Base-by-base conservation (phyloP, 2,888 invertebrate genomes). In the Scrobipalpa atriplicella region DNA sequence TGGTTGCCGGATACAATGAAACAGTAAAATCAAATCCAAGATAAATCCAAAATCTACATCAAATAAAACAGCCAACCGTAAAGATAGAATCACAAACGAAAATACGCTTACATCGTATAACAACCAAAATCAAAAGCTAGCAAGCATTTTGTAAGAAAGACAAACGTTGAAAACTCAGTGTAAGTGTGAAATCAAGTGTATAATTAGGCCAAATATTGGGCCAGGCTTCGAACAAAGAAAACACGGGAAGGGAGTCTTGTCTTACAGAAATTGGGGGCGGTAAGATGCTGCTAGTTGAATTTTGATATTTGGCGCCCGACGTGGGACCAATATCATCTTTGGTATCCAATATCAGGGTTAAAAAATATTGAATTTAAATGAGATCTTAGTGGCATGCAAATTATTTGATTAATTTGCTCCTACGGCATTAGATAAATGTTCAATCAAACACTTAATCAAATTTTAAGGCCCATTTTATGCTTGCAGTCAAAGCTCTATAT, bases 201-300 rank as follows among this genome's bases (percentile, higher is more conserved):
- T 86, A 87, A 87, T 87, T 86, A 81, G 83, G 72, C 75, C 84
- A 86, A 87, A 87, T 86, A 87, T 87, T 87, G 89, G 85, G 78
- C 76, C 81, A 75, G 80, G 81, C 75, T 82, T 77, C 78, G 75
- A 84, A 86, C 87, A 88, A 87, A 88, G 87, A 87, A 87, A 86
- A 85, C 84, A 85, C 74, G 74, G 54, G 81, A 81, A 81, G 72
- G 78, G 82, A 81, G 83, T 71, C 79, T 76, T 77, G 80, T 85
- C 83, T 85, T 83, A 76, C 78, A 80, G 83, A 77, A 80, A 81
- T 82, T 75, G 75, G 77, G 72, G 72, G 36, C 52, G 43, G 1
- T 86, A 87, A 83, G 74, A 86, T 83, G 81, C 2, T 71, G 82
- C 74, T 63, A 16, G 56, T 1, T n/a, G 6, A 7, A 16, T 3